Evolutionary conservation across 2,797 vertebrate genomes (phyloP), one percentile per base, ranked within the genome.

Genomic region (Cheracebus regulus): DNA sequence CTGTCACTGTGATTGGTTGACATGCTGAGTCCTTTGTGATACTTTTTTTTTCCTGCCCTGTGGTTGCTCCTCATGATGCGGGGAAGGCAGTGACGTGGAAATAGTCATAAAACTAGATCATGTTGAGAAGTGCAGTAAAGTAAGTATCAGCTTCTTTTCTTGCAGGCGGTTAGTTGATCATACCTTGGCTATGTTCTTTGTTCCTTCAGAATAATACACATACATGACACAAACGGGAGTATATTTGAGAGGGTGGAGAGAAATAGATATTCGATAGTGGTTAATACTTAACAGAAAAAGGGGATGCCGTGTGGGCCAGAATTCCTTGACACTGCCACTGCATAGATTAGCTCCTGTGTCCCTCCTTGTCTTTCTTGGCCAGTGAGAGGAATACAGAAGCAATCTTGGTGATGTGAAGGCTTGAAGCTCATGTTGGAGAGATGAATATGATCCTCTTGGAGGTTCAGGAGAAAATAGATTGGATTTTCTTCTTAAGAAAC

Each of bases 71-170:
- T 97, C n/a, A 24, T 39, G 88, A 76, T 79, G 36, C 67, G 93
- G 52, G 78, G 55, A 93, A 39, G 41, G 48, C 95, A 95, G 72
- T 93, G 50, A 95, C 41, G 11, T 87, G 88, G 78, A 67, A 75
- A 12, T 80, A 94, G 88, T 96, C 70, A 15, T 95, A 95, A 90
- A 92, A 61, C 70, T 86, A 96, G 95, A 46, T 88, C 87, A 57
- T 64, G 15, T 52, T 90, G 73, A 91, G 75, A 89, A 92, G 39
- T 86, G 19, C 39, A 93, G 79, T 76, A 93, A 80, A 97, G 91
- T 82, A 91, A 88, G 73, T 82, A 46, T 41, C 70, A 73, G 86
- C 50, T 75, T 58, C 76, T 93, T 90, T 95, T 50, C 81, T 88
- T 72, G 73, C 11, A 75, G 12, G 48, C 88, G 78, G 46, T 87